Base-by-base conservation (phyloP, 2,113 vertebrate species). In the Ptilorrhoa leucosticta region DNA sequence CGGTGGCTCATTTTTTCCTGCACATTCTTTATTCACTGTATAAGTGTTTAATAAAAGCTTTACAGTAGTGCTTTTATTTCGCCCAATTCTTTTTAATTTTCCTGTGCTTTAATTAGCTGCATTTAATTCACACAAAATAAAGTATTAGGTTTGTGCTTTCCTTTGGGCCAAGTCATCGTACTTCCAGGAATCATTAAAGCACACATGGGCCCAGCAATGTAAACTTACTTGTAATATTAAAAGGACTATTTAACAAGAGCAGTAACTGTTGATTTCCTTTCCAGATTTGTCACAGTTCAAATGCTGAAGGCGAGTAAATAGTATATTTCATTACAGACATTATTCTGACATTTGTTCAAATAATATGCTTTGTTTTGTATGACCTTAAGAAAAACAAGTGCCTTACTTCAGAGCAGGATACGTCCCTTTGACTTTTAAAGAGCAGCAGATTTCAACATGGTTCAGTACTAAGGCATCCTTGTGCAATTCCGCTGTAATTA, bases 321-420 rank as follows among this genome's bases (percentile, higher is more conserved):
- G 58, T 90, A 4, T 42, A 58, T 96, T 95, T 96, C 87, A 96
- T 94, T 89, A 89, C 58, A 90, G 90, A 77, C 54, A 27, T 91
- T 96, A 93, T 91, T 90, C 82, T 96, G 91, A 94, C 90, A 95
- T 96, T 96, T 96, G 93, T 96, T 96, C 95, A 96, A 91, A 91
- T 94, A 95, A 73, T 19, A 39, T 79, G 45, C 85, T 77, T 91
- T 94, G 87, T 95, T 94, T 96, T 89, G 35, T 37, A 58, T 86
- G 93, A 96, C 93, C 93, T 93, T 96, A 94, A 86, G 82, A 83
- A 87, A 97, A 95, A 86, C 54, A 95, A 91, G 30, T 24, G 42
- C 78, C 82, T 95, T 76, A 87, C 70, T 87, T 94, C 76, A 83
- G 66, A 83, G 73, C 75, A 91, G 82, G 77, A 93, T 90, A 66